A percentile compares a stretch with the other conserved stretches of the same genome.
phyloP scores from a whole-genome alignment of 1,140 invertebrate species.

The Bombus confusus region DNA sequence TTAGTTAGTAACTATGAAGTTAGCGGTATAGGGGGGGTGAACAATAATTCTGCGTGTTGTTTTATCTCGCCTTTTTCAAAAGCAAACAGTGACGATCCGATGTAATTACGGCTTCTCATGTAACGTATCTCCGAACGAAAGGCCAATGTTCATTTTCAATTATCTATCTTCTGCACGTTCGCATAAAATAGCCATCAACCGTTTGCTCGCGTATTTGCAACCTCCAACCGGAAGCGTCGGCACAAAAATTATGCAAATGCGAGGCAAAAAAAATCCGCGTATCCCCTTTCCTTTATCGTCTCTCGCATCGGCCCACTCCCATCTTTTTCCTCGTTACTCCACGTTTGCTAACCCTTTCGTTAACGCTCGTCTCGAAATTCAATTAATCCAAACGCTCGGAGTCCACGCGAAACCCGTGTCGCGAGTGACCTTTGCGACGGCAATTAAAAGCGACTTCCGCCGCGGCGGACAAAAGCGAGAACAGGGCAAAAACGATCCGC shows the following conservation, averaged over 20 bases:
- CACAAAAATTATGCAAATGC: background rate
- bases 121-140: background rate
- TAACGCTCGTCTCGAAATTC: background rate
- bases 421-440: background rate
- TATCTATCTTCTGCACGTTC: background rate
- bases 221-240: background rate
- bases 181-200: background rate
- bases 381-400: background rate
- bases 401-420: too few relatives aligned
- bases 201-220: background rate
- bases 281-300: background rate
- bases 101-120: background rate
- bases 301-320: background rate
- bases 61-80: too few relatives aligned
- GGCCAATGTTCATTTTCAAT: background rate
- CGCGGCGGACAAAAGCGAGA: background rate
- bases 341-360: background rate
- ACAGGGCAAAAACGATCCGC: background rate
- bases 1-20: too few relatives aligned
- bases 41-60: too few relatives aligned
- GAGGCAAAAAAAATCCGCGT: background rate
- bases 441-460: slow-evolving; percentile 37
- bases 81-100: too few relatives aligned
- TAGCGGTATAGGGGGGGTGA: too few relatives aligned
- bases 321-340: background rate